These are phyloP conservation scores for Mastigias papua DNA, from an alignment of 30 jellyfish, hydroid and myxozoan species.

Conservation along the genomic window DNA sequence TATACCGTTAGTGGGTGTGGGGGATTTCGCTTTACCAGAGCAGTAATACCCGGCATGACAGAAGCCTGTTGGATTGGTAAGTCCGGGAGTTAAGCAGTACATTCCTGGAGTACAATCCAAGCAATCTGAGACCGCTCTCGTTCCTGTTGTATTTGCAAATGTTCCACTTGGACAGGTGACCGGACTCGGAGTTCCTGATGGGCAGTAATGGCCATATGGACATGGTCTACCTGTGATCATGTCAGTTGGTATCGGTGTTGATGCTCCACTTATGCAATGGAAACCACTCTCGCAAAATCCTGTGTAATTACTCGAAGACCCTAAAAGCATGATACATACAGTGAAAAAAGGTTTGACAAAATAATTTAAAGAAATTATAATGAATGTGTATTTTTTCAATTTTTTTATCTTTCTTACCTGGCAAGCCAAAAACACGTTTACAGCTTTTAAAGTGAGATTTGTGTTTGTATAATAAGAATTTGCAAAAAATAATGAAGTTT, in stretches of 20 bases:
- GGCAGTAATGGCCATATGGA: conserved; percentile 90
- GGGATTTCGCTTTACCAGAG: conserved; percentile 57
- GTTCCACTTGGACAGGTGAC: conserved; percentile 92
- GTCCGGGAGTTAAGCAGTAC: conserved; percentile 84
- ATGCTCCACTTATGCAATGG: conserved; percentile 86
- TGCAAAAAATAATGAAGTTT: too few species aligned
- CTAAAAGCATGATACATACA: conserved; percentile 44
- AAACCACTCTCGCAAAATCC: conserved; percentile 88
- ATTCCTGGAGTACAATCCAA: conserved; percentile 89
- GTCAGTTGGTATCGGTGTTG: conserved; percentile 90
- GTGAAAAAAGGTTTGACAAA: too few species aligned
- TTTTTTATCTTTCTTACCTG: too few species aligned
- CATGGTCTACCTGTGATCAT: conserved; percentile 84
- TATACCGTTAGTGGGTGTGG: conserved; percentile 69
- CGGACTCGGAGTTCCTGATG: conserved; percentile 86
- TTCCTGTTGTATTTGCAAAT: conserved; percentile 85
- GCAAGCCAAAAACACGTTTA: too few species aligned
- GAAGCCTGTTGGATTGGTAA: conserved; percentile 75
- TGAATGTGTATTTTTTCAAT: too few species aligned
- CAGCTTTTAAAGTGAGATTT: too few species aligned
- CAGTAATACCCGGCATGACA: conserved; percentile 87
- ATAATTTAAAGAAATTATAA: too few species aligned
- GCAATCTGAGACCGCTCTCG: conserved; percentile 65
- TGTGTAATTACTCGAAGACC: conserved; percentile 87
- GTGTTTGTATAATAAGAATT: too few species aligned